phyloP scores from a whole-genome alignment of 2,888 invertebrate species.

The Cryptocephalus moraei region DNA sequence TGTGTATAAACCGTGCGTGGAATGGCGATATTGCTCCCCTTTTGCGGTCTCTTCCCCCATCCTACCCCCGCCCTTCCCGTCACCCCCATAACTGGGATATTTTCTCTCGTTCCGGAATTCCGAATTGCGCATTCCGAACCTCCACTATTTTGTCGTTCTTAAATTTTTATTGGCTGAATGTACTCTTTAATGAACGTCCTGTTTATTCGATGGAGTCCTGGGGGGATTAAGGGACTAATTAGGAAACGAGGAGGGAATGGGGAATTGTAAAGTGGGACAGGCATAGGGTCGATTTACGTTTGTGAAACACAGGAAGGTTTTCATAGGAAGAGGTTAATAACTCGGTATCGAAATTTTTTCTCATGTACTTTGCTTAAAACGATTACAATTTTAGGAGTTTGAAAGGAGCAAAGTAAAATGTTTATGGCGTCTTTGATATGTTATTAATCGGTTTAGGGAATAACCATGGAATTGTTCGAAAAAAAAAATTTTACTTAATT shows the following conservation, averaged over 20 bases:
- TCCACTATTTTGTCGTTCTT: constrained; percentile 12
- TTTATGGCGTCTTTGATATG: too few species aligned
- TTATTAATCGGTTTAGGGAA: too few species aligned
- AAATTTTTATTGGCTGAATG: constrained; percentile 10
- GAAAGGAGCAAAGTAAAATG: too few species aligned
- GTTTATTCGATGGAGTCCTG: background rate
- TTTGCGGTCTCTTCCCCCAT: constrained; percentile 15
- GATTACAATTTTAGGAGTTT: too few species aligned
- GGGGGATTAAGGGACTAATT: background rate
- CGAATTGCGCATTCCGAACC: constrained; percentile 7
- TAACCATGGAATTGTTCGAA: too few species aligned
- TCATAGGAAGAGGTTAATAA: too few species aligned
- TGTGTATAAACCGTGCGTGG: constrained; percentile 31
- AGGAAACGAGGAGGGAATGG: background rate
- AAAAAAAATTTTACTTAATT: too few species aligned
- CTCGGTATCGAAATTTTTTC: too few species aligned
- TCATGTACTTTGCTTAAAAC: too few species aligned
- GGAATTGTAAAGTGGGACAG: background rate
- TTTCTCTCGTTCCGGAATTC: constrained; percentile 16
- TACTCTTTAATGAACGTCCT: background rate
- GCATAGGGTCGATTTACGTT: too few species aligned
- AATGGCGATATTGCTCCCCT: constrained; percentile 28
- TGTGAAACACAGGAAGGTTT: too few species aligned
- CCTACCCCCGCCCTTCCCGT: constrained; percentile 19
- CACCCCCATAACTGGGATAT: background rate